Evolutionary conservation across 1,140 invertebrate species (phyloP).

Genomic region (Drosophila insularis): DNA sequence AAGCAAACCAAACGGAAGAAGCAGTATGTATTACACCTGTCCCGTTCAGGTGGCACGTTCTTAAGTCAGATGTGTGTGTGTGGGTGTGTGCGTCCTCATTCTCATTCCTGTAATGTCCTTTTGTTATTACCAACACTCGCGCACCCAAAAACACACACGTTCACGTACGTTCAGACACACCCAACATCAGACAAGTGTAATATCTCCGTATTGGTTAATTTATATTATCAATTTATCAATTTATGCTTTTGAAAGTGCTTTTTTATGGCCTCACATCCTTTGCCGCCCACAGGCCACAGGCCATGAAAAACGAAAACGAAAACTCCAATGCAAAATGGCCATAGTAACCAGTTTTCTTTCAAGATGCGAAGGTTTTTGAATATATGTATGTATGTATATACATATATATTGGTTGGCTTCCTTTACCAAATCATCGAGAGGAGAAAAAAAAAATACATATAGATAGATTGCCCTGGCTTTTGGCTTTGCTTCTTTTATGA

Average conservation of each 20-base stretch:
- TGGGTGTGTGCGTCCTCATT: not conserved
- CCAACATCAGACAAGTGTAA: conserved; percentile 1
- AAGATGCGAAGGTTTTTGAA: not conserved
- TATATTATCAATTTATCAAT: conserved; percentile 80
- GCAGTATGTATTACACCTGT: not conserved
- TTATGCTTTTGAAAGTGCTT: conserved; percentile 76
- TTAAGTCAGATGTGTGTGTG: not conserved
- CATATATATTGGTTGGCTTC: not conserved
- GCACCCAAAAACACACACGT: conserved; percentile 30
- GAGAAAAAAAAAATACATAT: too few relatives aligned
- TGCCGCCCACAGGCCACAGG: not conserved
- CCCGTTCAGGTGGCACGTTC: not conserved
- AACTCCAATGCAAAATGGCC: not conserved
- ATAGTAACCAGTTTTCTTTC: not conserved
- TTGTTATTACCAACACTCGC: conserved; percentile 5
- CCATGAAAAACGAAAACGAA: not conserved
- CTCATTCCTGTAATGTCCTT: conserved; percentile 6
- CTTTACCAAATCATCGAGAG: not conserved
- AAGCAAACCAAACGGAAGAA: conserved; percentile 61
- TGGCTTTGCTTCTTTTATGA: too few relatives aligned
- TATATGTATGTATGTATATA: too few relatives aligned
- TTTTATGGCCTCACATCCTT: conserved; percentile 59
- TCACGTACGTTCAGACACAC: conserved; percentile 23
- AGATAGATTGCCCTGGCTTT: too few relatives aligned
- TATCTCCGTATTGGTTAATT: conserved; percentile 70